Evolutionary conservation across 1,140 invertebrate genomes (phyloP), one percentile per base, ranked within the genome.

Genomic region (Drosophila rufa): DNA sequence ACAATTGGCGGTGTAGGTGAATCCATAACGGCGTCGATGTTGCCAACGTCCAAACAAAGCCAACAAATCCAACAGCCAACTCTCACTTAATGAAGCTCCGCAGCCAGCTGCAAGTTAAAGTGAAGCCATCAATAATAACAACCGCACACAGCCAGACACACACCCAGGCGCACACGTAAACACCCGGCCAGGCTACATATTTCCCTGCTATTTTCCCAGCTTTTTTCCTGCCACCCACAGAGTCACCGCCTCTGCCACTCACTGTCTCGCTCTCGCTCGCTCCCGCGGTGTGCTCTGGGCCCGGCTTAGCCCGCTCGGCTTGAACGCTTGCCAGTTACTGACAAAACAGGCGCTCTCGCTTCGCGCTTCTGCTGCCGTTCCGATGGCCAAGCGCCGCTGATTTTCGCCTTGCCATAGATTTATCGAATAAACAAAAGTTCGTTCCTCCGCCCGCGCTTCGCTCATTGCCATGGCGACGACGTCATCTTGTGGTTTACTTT

Each of bases 1-100:
- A 92, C 87, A 91, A 92, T 92, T 92, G 90, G 78, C 91, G 92
- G 92, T 86, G 92, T 92, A 87, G 92, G 92, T 92, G 92, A 92
- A 84, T 92, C 92, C 92, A 92, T 92, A 76, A 85, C 85, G 80
- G 62, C 75, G 82, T 82, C 82, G 78, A 86, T 78, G 75, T 79
- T 83, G 80, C 64, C 75, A 81, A 79, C 79, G 75, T 71, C 46
- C 51, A 60, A 64, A 55, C 59, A 69, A 75, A 69, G 67, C 62
- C 80, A 83, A 57, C 75, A 79, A 81, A 75, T 77, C 67, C 67
- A 70, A 66, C 62, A 68, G 62, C 51, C 48, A 50, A 64, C 60
- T 75, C 70, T 75, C 82, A 66, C 83, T 86, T 87, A 87, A 87
- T 89, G 68, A 89, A 83, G 76, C 75, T 75, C 66, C 60, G 68